Percentiles rank a stretch among this genome's conserved stretches.
Conservation (phyloP, 2,113 vertebrate species). For the Paramormyrops kingsleyae region DNA sequence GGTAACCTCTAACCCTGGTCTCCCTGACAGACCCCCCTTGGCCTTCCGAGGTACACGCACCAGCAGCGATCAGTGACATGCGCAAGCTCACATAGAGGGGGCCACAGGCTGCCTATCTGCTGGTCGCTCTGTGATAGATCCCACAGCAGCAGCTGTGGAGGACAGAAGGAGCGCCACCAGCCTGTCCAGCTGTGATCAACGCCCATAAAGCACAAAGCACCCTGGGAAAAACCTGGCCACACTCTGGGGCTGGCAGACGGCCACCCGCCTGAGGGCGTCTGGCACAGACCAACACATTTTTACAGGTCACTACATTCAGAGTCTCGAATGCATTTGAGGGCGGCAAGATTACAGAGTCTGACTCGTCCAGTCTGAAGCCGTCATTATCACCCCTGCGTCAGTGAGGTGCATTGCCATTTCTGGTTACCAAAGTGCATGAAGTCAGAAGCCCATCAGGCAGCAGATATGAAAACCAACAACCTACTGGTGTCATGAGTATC, state of each 20-base stretch:
- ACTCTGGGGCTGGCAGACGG: neutral
- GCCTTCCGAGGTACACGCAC: neutral
- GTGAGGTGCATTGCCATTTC: neutral
- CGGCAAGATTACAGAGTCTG: neutral
- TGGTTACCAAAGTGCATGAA: neutral
- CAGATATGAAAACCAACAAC: neutral
- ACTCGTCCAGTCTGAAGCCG: neutral
- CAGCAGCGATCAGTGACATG: neutral
- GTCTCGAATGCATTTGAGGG: neutral
- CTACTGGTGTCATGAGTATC: neutral
- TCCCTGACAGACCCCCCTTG: no score
- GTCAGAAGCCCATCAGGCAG: neutral
- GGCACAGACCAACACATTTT: neutral
- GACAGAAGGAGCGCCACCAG: neutral
- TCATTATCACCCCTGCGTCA: neutral
- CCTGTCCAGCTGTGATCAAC: neutral
- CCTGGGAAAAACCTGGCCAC: neutral
- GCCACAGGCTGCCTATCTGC: neutral
- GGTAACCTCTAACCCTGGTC: no score
- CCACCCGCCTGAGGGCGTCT: neutral
- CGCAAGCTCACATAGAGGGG: neutral
- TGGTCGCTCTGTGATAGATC: neutral
- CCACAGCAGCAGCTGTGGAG: neutral
- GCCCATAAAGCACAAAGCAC: neutral
- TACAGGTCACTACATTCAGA: neutral